A percentile compares a stretch with the other conserved stretches of the same genome.
These are phyloP conservation scores for Spizaetus ornatus DNA, from an alignment of 2,113 vertebrate species.

Conservation along the genomic window DNA sequence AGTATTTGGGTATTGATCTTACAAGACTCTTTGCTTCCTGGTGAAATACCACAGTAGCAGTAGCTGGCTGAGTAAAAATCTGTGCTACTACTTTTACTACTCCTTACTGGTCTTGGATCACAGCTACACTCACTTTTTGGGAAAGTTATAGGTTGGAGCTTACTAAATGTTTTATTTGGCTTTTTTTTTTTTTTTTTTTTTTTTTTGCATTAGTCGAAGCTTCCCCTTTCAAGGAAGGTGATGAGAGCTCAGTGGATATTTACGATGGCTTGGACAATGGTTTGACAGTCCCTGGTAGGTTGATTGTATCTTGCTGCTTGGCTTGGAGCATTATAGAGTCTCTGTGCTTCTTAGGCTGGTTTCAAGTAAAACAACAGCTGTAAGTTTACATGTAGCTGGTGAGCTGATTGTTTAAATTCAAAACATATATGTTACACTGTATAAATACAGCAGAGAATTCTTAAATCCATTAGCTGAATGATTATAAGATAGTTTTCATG, in stretches of 20 bases:
- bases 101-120: neutral
- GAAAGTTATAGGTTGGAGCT: neutral
- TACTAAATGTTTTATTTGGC: neutral
- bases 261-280: constrained; percentile 86
- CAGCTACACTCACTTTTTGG: neutral
- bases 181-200: neutral
- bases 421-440: neutral
- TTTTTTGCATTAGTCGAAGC: constrained; percentile 51
- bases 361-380: neutral
- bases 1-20: neutral
- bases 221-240: constrained; percentile 74
- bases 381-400: neutral
- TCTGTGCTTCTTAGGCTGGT: neutral
- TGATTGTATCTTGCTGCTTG: neutral
- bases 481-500: neutral
- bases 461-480: neutral
- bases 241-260: constrained; percentile 92
- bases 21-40: neutral
- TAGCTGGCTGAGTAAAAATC: neutral
- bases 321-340: neutral
- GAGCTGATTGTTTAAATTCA: neutral
- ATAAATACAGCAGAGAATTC: neutral
- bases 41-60: neutral
- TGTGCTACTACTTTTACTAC: neutral
- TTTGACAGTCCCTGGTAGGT: constrained; percentile 64